Conservation (phyloP, 1,140 invertebrate species). For the Bombus huntii region DNA sequence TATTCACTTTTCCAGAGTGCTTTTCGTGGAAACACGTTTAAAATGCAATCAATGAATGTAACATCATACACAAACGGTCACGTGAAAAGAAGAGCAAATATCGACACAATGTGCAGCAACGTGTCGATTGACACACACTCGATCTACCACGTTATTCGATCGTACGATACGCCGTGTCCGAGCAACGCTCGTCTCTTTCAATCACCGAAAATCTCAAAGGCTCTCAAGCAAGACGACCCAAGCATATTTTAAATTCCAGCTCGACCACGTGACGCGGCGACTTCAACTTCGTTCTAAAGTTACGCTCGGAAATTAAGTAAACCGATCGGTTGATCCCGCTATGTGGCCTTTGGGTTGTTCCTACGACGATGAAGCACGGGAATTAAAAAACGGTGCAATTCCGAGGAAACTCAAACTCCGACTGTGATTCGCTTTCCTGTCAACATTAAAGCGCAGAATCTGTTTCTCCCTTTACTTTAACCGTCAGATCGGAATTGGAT, state of each 20-base stretch:
- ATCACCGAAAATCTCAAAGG: neutral
- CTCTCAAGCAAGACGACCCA: neutral
- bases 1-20: neutral
- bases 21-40: neutral
- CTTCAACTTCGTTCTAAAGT: conserved; percentile 5
- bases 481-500: neutral
- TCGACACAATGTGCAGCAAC: neutral
- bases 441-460: neutral
- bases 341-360: neutral
- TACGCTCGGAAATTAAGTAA: conserved; percentile 9
- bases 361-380: neutral
- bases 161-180: too few relatives aligned
- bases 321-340: neutral
- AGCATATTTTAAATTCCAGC: conserved; percentile 10
- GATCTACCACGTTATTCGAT: conserved; percentile 4
- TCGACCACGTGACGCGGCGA: neutral
- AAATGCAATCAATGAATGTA: conserved; percentile 13
- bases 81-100: neutral
- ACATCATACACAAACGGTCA: conserved; percentile 2
- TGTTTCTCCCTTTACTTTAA: neutral
- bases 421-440: neutral
- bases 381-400: conserved; percentile 3
- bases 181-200: neutral
- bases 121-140: neutral
- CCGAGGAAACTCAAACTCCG: conserved; percentile 3